Conservation (phyloP, 2,888 invertebrate species). For the Dryadula phaetusa region DNA sequence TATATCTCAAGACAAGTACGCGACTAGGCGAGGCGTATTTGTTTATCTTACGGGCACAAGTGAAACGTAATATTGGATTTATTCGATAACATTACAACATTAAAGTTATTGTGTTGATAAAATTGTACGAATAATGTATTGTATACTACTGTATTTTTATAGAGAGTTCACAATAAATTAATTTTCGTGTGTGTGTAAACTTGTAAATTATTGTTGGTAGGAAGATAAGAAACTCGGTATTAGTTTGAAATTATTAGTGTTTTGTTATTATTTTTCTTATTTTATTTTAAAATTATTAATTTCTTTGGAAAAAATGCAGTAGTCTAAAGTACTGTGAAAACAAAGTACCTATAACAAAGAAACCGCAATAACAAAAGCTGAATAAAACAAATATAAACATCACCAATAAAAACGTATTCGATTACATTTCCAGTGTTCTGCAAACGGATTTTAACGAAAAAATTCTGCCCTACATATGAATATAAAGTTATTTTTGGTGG, state of each 20-base stretch:
- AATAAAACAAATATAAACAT: slow-evolving; percentile 29
- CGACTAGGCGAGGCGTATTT: slow-evolving; percentile 4
- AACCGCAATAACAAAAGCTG: slow-evolving; percentile 23
- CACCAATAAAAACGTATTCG: slow-evolving; percentile 31
- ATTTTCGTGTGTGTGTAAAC: no score
- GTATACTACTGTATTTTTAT: no score
- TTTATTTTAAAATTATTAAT: neutral
- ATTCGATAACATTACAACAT: neutral
- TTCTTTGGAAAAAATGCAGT: neutral
- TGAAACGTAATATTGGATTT: slow-evolving; percentile 4
- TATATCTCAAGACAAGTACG: slow-evolving; percentile 21
- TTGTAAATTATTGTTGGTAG: neutral
- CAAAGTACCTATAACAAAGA: slow-evolving; percentile 12
- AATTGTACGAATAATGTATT: neutral
- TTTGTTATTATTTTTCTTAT: no score
- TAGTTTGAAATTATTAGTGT: neutral
- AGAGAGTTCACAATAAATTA: no score
- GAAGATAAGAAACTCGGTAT: neutral
- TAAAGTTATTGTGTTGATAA: neutral
- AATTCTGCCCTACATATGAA: slow-evolving; percentile 24
- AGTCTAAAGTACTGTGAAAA: neutral
- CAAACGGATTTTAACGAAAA: slow-evolving; percentile 33
- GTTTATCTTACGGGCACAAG: neutral
- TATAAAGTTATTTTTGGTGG: slow-evolving; percentile 34
- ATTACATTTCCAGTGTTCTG: slow-evolving; percentile 21